Base-by-base conservation (phyloP, 92 coral and sea anemone species). In the Siderastrea siderea region DNA sequence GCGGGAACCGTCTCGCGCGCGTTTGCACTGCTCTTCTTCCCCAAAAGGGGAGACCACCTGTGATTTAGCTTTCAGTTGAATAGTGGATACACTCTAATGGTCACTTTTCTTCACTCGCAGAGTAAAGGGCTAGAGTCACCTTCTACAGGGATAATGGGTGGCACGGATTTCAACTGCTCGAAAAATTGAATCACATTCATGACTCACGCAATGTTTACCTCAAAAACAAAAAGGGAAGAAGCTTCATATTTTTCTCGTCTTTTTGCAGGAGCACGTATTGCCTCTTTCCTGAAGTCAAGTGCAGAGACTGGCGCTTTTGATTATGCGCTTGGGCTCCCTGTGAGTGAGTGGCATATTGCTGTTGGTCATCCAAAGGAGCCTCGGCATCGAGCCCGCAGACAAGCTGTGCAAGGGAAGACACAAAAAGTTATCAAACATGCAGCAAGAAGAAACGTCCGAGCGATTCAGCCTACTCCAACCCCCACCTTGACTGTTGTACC, bases 291-390 rank as follows among this genome's bases (percentile, higher is more conserved):
- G 12, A 98, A 96, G 62, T 94, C 98, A 66, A 93, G 96, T n/a
- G 85, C 99, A 53, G 95, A 89, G 80, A 98, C 94, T 11, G 98
- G 96, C 46, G 96, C 96, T 6, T 98, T 98, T 64, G 81, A 76
- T 71, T 84, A 78, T 57, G 93, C 93, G 48, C 88, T 98, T 71
- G 85, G 87, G 19, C 90, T 93, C 47, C 98, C 99, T 57, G 96
- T 98, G 55, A 85, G 90, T 82, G 97, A 93, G 48, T 98, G 99
- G 99, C 99, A 98, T 69, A 92, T 98, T 60, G 88, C 98, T 43
- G 90, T 93, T 65, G 99, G 98, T 52, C 86, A 87, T 66, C 93
- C 96, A 13, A 96, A 96, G 80, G 95, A 91, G 55, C 96, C 95
- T 17, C 92, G 87, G 10, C 90, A 92, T 49, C 91, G 98, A 72